Base-by-base conservation (phyloP, 2,113 vertebrate species). In the human region DNA sequence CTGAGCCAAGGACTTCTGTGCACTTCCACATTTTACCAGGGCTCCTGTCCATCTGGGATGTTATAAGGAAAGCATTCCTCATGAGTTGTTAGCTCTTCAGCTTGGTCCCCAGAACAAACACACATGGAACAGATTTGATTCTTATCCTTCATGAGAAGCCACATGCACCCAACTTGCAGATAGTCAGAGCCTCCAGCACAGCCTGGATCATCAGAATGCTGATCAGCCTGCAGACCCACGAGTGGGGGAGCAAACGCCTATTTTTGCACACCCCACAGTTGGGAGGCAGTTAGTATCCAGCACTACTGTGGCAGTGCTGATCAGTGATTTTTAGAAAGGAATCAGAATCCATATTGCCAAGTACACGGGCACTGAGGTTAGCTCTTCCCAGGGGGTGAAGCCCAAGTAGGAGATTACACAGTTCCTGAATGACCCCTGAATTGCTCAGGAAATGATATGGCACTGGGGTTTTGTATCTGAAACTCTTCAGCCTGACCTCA, bases 241-340 rank as follows among this genome's bases (percentile, higher is more conserved):
- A 32, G 32, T 23, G 8, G 18, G 38, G 20, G 52, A 32, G 32
- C 68, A 45, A 2, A 4, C 1, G 35, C 43, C 3, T 8, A 3
- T 12, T 2, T 27, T 12, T 14, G 8, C 50, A 70, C 20, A 35
- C n/a, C 12, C 50, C 0, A 0, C 38, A 10, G 68, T n/a, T 3
- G n/a, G 35, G n/a, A 1, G 57, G 59, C 59, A 30, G 3, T 50
- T 23, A 25, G n/a, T 23, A 7, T 6, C 38, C 20, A 8, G 6
- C 30, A 18, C 9, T 23, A 12, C 5, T 25, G 6, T 20, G 6
- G 38, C 22, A 12, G 11, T 16, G 32, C 55, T 27, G 40, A 32
- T 3, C 5, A 10, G 38, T 22, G 22, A 16, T 9, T 25, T 64
- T 61, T 20, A 10, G 7, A 57, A 38, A 38, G 72, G 38, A 11